These are phyloP conservation scores for Nothobranchius furzeri DNA, from an alignment of 2,113 vertebrate species.

Conservation along the genomic window DNA sequence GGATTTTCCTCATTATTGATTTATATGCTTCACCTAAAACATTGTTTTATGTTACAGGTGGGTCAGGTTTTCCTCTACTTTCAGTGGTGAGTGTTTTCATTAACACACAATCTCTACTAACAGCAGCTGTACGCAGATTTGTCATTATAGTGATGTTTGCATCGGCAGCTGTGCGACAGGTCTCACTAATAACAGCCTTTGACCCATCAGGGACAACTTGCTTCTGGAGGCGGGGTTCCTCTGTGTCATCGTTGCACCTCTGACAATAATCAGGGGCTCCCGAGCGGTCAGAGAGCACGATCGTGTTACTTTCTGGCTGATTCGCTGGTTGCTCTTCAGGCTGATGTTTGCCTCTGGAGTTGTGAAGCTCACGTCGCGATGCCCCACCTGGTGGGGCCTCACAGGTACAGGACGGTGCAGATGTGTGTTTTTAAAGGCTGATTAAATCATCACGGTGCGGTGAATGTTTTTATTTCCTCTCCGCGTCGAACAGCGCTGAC, in stretches of 20 bases:
- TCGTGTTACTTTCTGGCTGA: conserved; percentile 85
- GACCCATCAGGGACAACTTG: conserved; percentile 86
- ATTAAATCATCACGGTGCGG: too few species aligned
- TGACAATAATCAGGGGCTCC: conserved; percentile 70
- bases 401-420: conserved; percentile 77
- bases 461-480: neutral
- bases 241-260: conserved; percentile 86
- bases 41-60: conserved; percentile 78
- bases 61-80: conserved; percentile 97
- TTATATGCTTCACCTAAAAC: neutral
- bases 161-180: conserved; percentile 19
- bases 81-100: conserved; percentile 89
- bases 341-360: conserved; percentile 95
- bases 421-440: too few species aligned
- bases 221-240: conserved; percentile 91
- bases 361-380: conserved; percentile 93
- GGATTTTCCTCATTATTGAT: fast-evolving
- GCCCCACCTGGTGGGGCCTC: conserved; percentile 95
- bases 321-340: conserved; percentile 93
- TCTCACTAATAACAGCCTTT: neutral
- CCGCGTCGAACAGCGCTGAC: conserved; percentile 83
- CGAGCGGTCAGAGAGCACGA: conserved; percentile 74
- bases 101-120: conserved; percentile 9
- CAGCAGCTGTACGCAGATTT: neutral
- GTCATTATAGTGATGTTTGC: conserved; percentile 1